Conservation (phyloP, 2,797 vertebrate species). For the Fistularia commersonii region DNA sequence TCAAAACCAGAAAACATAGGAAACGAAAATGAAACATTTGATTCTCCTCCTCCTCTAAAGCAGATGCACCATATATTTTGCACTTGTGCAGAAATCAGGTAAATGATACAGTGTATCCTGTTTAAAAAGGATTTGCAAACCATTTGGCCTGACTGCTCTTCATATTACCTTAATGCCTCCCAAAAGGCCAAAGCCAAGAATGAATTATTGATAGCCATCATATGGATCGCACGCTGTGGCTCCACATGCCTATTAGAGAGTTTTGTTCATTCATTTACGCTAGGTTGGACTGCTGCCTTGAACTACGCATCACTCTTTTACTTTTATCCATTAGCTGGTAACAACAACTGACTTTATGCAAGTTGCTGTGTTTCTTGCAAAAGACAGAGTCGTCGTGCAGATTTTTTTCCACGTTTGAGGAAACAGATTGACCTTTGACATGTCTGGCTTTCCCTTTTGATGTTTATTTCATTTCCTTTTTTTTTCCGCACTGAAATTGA, state of each 20-base stretch:
- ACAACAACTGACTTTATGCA: conserved; percentile 60
- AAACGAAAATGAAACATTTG: too few species aligned
- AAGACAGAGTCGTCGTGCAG: conserved; percentile 20
- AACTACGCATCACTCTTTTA: conserved; percentile 64
- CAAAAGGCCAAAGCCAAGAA: conserved; percentile 72
- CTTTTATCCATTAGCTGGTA: conserved; percentile 74
- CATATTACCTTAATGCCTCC: conserved; percentile 77
- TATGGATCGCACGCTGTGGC: conserved; percentile 72
- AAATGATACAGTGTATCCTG: conserved; percentile 64
- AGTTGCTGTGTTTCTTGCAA: conserved; percentile 52
- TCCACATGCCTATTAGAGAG: conserved; percentile 73
- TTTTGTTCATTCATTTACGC: conserved; percentile 75
- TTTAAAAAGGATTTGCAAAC: conserved; percentile 72
- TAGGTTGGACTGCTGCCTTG: conserved; percentile 67
- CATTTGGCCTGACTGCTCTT: conserved; percentile 76
- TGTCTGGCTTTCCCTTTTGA: conserved; percentile 68
- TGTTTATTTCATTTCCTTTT: conserved; percentile 65
- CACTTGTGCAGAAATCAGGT: conserved; percentile 67
- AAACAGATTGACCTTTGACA: conserved; percentile 84
- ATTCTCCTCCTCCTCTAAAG: conserved; percentile 19
- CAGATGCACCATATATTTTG: conserved; percentile 14
- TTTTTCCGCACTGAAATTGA: conserved; percentile 69
- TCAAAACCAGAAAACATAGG: too few species aligned
- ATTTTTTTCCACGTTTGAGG: conserved; percentile 48
- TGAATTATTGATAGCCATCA: conserved; percentile 79